These are phyloP conservation scores for Lithobius niger DNA, from an alignment of 1,140 invertebrate genomes.

Conservation along the genomic window DNA sequence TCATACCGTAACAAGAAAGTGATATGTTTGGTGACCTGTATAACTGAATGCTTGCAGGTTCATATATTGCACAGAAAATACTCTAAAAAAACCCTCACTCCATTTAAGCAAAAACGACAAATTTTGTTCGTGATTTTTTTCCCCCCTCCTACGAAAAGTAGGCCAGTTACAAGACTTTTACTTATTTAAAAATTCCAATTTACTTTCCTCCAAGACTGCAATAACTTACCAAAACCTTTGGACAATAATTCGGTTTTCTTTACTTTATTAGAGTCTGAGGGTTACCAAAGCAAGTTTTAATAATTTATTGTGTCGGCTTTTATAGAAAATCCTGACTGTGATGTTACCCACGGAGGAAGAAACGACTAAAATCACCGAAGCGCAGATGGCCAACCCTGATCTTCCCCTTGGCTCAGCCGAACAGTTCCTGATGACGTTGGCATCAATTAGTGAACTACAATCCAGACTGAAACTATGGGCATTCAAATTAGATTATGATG, in stretches of 20 bases:
- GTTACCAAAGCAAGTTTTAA: background rate
- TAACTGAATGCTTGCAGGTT: too few species aligned
- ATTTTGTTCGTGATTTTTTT: too few species aligned
- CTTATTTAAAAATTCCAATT: too few species aligned
- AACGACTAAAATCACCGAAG: slow-evolving; percentile 88
- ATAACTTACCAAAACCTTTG: too few species aligned
- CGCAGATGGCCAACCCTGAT: slow-evolving; percentile 83
- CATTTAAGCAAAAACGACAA: too few species aligned
- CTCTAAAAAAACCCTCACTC: too few species aligned
- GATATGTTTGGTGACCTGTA: too few species aligned
- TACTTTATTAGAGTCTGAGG: background rate
- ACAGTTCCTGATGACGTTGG: slow-evolving; percentile 89
- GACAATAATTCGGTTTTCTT: background rate
- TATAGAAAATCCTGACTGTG: slow-evolving; percentile 72
- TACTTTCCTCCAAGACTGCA: too few species aligned
- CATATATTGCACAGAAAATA: too few species aligned
- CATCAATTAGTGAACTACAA: slow-evolving; percentile 88
- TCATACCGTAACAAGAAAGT: too few species aligned
- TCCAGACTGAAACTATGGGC: slow-evolving; percentile 94
- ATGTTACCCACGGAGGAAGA: slow-evolving; percentile 98
- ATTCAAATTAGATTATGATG: slow-evolving; percentile 97
- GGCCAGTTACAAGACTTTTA: too few species aligned
- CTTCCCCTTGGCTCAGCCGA: slow-evolving; percentile 92
- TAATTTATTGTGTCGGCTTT: slow-evolving; percentile 11
- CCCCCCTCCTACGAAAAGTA: too few species aligned